Conservation (phyloP, 2,113 vertebrate species). For the Octodon degus region DNA sequence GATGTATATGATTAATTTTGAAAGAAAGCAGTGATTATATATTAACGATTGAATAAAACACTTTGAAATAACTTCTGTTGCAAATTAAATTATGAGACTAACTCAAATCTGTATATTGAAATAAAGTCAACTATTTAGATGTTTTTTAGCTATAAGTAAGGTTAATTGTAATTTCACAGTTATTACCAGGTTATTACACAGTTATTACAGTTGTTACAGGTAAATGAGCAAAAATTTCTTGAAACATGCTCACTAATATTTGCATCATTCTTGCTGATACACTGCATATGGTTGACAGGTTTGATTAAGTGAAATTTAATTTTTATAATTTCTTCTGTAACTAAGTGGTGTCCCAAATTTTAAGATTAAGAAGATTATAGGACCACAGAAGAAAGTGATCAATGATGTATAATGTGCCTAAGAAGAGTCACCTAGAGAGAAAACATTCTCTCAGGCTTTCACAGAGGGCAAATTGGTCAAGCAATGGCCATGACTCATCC, state of each 20-base stretch:
- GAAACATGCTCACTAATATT: not conserved
- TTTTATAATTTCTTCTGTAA: too few species aligned
- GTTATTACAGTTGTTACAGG: not conserved
- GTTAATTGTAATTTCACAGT: not conserved
- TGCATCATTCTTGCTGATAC: too few species aligned
- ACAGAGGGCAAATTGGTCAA: too few species aligned
- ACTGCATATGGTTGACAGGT: not conserved
- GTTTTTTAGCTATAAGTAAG: not conserved
- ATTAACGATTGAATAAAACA: not conserved
- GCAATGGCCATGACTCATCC: too few species aligned
- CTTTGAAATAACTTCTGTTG: not conserved
- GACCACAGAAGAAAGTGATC: too few species aligned
- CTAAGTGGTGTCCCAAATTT: too few species aligned
- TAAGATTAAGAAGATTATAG: too few species aligned
- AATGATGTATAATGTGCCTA: too few species aligned
- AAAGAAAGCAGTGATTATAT: not conserved
- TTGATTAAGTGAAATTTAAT: not conserved
- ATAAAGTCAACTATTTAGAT: not conserved
- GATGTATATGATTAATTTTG: constrained; percentile 28
- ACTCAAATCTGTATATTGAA: not conserved
- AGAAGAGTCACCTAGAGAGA: too few species aligned
- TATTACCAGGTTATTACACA: not conserved
- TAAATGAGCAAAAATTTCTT: not conserved
- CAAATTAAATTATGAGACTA: not conserved
- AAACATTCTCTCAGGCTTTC: too few species aligned